Conservation (phyloP, 2,797 vertebrate genomes). For the Erpetoichthys calabaricus region DNA sequence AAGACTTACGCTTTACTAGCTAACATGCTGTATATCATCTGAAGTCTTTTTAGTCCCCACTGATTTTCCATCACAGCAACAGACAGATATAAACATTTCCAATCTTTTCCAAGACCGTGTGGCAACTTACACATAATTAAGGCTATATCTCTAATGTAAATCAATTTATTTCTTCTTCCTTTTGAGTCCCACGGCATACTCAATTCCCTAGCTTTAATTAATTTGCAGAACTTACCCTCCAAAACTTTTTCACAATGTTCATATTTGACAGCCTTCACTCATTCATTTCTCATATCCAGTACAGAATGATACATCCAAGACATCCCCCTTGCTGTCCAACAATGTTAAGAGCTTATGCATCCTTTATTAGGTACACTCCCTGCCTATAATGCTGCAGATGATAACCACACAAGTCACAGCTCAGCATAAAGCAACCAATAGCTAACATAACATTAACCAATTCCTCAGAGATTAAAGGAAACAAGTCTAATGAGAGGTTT, state of each 20-base stretch:
- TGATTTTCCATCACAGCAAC: no score
- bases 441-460: conserved; percentile 33
- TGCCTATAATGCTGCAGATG: conserved; percentile 54
- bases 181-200: no score
- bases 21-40: no score
- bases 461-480: conserved; percentile 29
- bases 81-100: no score
- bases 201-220: no score
- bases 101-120: no score
- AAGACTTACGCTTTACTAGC: no score
- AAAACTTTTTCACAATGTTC: conserved; percentile 67
- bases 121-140: no score
- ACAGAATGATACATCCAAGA: conserved; percentile 19
- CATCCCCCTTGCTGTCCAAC: conserved; percentile 22
- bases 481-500: conserved; percentile 19
- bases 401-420: conserved; percentile 45
- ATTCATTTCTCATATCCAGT: conserved; percentile 50
- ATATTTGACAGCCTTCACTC: conserved; percentile 61
- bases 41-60: no score
- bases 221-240: conserved; percentile 68
- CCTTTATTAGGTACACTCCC: conserved; percentile 59
- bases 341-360: conserved; percentile 34
- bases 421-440: conserved; percentile 54
- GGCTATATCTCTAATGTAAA: no score
- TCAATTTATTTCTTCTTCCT: no score